Base-by-base conservation (phyloP, 2,113 vertebrate species). In the Corapipo altera region DNA sequence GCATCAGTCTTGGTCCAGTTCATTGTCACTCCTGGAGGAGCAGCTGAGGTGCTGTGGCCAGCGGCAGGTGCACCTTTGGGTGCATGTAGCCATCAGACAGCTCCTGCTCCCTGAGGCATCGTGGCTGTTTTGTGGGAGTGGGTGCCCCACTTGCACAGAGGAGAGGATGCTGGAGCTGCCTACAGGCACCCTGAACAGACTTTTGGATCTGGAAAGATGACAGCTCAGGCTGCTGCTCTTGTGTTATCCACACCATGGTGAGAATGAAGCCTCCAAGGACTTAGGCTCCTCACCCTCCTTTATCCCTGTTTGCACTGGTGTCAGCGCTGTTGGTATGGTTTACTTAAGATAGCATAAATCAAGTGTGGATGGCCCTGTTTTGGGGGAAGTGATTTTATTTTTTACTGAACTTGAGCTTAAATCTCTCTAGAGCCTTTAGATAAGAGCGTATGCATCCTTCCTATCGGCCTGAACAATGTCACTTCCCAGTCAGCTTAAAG, bases 301-400 rank as follows among this genome's bases (percentile, higher is more conserved):
- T 89, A 74, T 95, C 86, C 54, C 71, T 77, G 44, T 88, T 86
- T 92, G 81, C 15, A 5, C 44, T 83, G 74, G 71, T 72, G 59
- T 90, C 72, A 41, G 24, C 73, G 72, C 74, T 85, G 30, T 48
- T 88, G 90, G 64, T 78, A 19, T 23, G 72, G 67, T 96, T 96
- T 96, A 83, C 71, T 90, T 91, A 73, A 89, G 78, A 85, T 66
- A 85, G 59, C 23, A 66, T 62, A 85, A 97, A 94, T 89, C 78
- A 8, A 3, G 37, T 7, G 5, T 23, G 82, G 82, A 48, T 94
- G 82, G 55, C 76, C 55, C 66, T 83, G 57, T 96, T 93, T 93
- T 85, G 77, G 70, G 49, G 59, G 61, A 89, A 85, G 51, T 66
- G 71, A 27, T 86, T 82, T 82, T 65, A 51, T 78, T 88, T 95